A percentile compares a stretch with the other conserved stretches of the same genome.
These are phyloP conservation scores for Patella pellucida DNA, from an alignment of 2,888 invertebrate species.

Conservation along the genomic window DNA sequence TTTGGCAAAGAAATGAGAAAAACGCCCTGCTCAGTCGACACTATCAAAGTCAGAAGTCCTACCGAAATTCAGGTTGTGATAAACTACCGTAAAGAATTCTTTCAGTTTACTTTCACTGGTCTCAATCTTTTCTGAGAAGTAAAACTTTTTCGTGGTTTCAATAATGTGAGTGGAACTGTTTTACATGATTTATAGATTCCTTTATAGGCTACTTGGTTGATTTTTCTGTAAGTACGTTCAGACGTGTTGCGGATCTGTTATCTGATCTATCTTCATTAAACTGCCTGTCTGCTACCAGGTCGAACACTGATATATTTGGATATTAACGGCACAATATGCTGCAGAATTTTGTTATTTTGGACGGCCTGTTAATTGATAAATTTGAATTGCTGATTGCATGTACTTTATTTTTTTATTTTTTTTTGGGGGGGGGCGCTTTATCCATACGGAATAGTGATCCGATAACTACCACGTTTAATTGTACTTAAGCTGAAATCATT, in stretches of 20 bases:
- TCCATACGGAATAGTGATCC: too few relatives aligned
- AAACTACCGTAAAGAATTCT: background rate
- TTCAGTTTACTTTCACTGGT: background rate
- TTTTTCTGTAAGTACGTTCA: background rate
- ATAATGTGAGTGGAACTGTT: background rate
- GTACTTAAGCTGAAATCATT: too few relatives aligned
- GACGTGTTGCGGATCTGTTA: background rate
- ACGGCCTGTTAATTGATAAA: background rate
- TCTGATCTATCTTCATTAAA: background rate
- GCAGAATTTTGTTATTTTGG: background rate
- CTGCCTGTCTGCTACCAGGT: background rate
- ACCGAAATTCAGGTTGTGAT: conserved; percentile 20
- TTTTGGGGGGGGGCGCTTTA: background rate
- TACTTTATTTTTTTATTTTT: too few relatives aligned
- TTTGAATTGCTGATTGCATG: background rate
- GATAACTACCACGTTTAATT: too few relatives aligned
- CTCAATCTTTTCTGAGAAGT: background rate
- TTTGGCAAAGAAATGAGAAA: background rate
- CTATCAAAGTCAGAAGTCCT: background rate
- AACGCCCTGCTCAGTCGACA: background rate
- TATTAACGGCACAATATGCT: background rate
- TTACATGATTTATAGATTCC: background rate
- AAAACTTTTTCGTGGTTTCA: background rate
- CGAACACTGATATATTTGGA: background rate
- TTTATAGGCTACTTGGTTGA: background rate